These are phyloP conservation scores for Lepidothrix coronata DNA, from an alignment of 2,113 vertebrate species.

Conservation along the genomic window DNA sequence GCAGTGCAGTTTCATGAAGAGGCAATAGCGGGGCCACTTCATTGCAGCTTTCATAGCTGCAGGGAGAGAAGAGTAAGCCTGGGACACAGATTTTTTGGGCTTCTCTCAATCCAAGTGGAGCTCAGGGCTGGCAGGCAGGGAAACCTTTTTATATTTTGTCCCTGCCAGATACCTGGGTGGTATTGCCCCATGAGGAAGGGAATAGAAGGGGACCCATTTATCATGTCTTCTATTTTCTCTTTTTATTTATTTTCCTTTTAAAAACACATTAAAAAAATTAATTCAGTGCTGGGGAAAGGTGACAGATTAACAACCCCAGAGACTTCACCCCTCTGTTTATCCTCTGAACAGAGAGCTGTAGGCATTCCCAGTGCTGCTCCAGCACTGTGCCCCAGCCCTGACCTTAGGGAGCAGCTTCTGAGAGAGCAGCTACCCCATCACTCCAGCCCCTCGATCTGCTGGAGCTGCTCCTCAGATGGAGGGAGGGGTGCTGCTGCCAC, in stretches of 20 bases:
- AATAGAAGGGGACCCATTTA: slow-evolving; percentile 26
- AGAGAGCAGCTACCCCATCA: background rate
- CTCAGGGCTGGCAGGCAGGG: background rate
- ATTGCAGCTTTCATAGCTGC: background rate
- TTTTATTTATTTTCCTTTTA: slow-evolving; percentile 61
- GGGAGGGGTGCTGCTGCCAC: background rate
- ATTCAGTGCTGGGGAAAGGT: slow-evolving; percentile 45
- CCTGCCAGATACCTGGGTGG: slow-evolving; percentile 28
- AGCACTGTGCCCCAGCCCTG: background rate
- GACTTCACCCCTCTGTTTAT: slow-evolving; percentile 50
- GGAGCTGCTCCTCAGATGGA: background rate
- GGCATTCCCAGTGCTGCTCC: background rate
- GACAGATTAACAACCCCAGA: slow-evolving; percentile 65
- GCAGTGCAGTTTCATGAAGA: background rate
- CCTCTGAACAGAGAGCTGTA: background rate
- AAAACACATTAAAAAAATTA: slow-evolving; percentile 56
- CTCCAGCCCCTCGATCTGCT: background rate
- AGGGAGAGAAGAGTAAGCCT: background rate
- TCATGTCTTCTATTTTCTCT: slow-evolving; percentile 46
- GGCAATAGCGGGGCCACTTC: background rate
- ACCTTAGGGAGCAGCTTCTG: background rate
- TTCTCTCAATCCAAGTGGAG: background rate
- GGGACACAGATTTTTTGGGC: background rate
- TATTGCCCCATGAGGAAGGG: background rate
- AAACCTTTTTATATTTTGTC: background rate